Base-by-base conservation (phyloP, 2,113 vertebrate genomes). In the Jacana jacana region DNA sequence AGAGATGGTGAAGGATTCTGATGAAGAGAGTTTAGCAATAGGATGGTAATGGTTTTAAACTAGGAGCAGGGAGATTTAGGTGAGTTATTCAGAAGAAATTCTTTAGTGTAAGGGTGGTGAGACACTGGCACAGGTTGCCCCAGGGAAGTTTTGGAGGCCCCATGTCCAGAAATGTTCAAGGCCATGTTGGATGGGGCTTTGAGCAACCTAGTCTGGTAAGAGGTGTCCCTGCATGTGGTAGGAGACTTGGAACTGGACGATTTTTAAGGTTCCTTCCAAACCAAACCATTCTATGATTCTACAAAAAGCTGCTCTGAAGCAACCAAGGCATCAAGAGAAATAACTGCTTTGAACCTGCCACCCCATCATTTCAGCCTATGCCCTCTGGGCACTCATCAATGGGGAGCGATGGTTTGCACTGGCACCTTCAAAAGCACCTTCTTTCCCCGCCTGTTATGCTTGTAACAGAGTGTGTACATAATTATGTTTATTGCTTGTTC, bases 401-500 rank as follows among this genome's bases (percentile, higher is more conserved):
- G 33, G 27, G 30, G 33, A 75, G 42, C 0, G 0, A 19, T 11
- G 10, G 11, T 68, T 90, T 55, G 54, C 10, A 66, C 17, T 1
- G 33, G 39, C 5, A 10, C 30, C 33, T 80, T 42, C 33, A 17
- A 52, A 63, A 86, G 40, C 37, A 55, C 37, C 31, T 88, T 44
- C 57, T 33, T 68, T 68, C 33, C 55, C 39, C 2, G 2, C 23
- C 55, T 64, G 55, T 51, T 81, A 23, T 1, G 2, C 35, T 7
- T 57, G 44, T 13, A 68, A 46, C 1, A 4, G 13, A 37, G 27
- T 27, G 23, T 54, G 72, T 75, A 48, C 72, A 20, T 49, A 49
- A 86, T 55, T 78, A 52, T 58, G 60, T 81, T 94, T 81, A 86
- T 70, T 89, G 72, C 78, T 75, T 92, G 70, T 68, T 81, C 64